Evolutionary conservation across 1,140 invertebrate species (phyloP).

Genomic region (Mya arenaria): DNA sequence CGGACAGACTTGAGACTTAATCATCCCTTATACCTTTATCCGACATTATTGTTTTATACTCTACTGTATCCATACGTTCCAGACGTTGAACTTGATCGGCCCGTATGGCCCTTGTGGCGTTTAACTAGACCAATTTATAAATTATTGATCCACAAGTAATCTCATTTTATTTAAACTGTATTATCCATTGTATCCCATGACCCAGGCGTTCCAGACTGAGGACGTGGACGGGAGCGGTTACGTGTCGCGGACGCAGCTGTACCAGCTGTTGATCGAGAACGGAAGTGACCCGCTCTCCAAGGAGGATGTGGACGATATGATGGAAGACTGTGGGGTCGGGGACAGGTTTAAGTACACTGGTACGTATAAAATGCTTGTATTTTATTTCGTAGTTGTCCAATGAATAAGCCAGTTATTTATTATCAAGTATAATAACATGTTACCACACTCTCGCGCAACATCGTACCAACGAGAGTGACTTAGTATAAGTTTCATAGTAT

Average conservation of each 20-base stretch:
- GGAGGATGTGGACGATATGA: conserved; percentile 54
- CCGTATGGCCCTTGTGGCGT: too few relatives aligned
- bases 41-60: too few relatives aligned
- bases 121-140: too few relatives aligned
- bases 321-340: conserved; percentile 48
- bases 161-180: too few relatives aligned
- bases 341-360: conserved; percentile 49
- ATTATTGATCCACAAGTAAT: too few relatives aligned
- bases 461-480: not conserved
- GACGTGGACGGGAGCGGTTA: conserved; percentile 38
- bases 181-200: too few relatives aligned
- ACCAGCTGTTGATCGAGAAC: conserved; percentile 42
- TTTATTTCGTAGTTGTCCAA: not conserved
- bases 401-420: not conserved
- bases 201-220: conserved; percentile 35
- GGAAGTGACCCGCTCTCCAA: conserved; percentile 43
- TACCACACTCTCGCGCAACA: not conserved
- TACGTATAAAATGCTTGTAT: not conserved
- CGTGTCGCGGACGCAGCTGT: conserved; percentile 32
- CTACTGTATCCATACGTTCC: too few relatives aligned
- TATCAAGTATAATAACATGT: not conserved
- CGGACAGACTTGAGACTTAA: too few relatives aligned
- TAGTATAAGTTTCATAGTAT: not conserved
- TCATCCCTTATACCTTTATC: too few relatives aligned
- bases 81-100: too few relatives aligned